phyloP scores from a whole-genome alignment of 2,888 invertebrate species.

The Aphodius sticticus region DNA sequence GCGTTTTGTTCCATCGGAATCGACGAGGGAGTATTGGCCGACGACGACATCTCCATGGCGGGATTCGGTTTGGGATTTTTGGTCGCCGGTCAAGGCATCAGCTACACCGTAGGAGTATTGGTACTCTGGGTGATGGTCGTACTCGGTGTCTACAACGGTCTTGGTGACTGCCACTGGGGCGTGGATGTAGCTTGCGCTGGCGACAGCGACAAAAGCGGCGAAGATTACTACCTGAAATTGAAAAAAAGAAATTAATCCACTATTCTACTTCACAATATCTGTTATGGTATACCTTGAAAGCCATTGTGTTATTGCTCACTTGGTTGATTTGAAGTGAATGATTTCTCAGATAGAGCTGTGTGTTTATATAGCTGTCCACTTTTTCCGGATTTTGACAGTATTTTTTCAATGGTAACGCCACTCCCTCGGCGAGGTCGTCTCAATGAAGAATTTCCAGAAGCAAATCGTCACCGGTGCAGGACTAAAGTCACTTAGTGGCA shows the following conservation, averaged over 20 bases:
- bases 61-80: slow-evolving; percentile 68
- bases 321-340: background rate
- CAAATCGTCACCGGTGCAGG: background rate
- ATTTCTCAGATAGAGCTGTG: background rate
- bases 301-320: slow-evolving; percentile 4
- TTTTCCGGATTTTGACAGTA: background rate
- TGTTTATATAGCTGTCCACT: background rate
- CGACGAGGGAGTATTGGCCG: slow-evolving; percentile 65
- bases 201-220: slow-evolving; percentile 47
- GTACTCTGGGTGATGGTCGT: slow-evolving; percentile 62
- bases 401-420: slow-evolving; percentile 4
- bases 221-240: slow-evolving; percentile 36
- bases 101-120: slow-evolving; percentile 67
- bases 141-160: slow-evolving; percentile 61
- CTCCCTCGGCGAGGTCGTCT: background rate
- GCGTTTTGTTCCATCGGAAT: slow-evolving; percentile 70
- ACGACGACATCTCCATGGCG: slow-evolving; percentile 70
- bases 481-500: background rate
- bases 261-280: background rate
- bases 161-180: slow-evolving; percentile 46
- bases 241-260: background rate
- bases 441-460: background rate
- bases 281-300: background rate
- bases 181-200: slow-evolving; percentile 41
- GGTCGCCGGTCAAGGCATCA: slow-evolving; percentile 66